Evolutionary conservation across 2,888 invertebrate species (phyloP).

Genomic region (Eupithecia tripunctaria): DNA sequence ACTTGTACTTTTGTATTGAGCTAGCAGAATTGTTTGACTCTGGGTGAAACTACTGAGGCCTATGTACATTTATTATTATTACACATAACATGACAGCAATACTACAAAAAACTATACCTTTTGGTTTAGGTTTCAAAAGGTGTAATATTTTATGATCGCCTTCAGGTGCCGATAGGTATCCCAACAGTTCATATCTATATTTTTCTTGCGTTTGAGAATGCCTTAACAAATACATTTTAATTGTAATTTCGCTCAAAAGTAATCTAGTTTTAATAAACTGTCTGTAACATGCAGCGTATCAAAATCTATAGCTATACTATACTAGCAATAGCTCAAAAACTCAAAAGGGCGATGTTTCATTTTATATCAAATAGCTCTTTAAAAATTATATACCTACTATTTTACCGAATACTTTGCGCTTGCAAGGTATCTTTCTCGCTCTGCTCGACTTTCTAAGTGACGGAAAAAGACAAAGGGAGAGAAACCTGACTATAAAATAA

Average conservation of each 20-base stretch:
- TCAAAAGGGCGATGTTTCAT: background rate
- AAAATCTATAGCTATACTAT: background rate
- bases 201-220: constrained; percentile 46
- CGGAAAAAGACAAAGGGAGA: background rate
- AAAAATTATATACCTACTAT: no score
- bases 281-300: background rate
- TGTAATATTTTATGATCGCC: background rate
- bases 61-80: constrained; percentile 31
- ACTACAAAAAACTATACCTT: background rate
- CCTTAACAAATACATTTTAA: constrained; percentile 33
- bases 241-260: constrained; percentile 47
- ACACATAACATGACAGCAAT: background rate
- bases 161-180: background rate
- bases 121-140: background rate
- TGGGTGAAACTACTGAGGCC: constrained; percentile 33
- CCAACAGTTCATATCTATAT: background rate
- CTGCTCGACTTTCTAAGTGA: background rate
- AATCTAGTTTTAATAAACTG: constrained; percentile 29
- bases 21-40: constrained; percentile 40
- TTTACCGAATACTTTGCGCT: background rate
- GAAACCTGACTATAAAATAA: background rate
- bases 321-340: background rate
- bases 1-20: constrained; percentile 39
- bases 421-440: background rate
- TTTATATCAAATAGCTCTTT: no score